These are phyloP conservation scores for Dicycla oo DNA, from an alignment of 2,888 invertebrate species.

Conservation along the genomic window DNA sequence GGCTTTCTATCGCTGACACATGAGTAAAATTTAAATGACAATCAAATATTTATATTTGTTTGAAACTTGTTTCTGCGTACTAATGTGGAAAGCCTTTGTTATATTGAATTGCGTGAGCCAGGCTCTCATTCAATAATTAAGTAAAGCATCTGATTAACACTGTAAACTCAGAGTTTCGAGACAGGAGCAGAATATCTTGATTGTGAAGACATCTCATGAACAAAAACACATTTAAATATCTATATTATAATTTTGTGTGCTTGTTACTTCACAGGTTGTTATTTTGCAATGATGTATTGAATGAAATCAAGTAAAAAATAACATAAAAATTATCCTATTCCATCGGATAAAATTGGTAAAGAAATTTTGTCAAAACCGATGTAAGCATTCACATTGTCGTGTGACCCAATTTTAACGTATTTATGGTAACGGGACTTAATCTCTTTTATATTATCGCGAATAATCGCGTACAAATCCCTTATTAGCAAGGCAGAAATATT, in stretches of 20 bases:
- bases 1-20: constrained; percentile 78
- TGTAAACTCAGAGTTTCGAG: constrained; percentile 25
- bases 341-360: constrained; percentile 50
- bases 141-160: constrained; percentile 53
- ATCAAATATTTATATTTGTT: constrained; percentile 78
- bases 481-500: constrained; percentile 76
- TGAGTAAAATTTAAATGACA: constrained; percentile 80
- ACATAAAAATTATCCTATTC: constrained; percentile 30
- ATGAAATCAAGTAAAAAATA: constrained; percentile 21
- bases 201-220: constrained; percentile 27
- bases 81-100: constrained; percentile 56
- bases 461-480: constrained; percentile 84
- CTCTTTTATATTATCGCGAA: constrained; percentile 83
- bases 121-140: constrained; percentile 51
- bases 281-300: not conserved
- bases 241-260: not conserved
- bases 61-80: constrained; percentile 67
- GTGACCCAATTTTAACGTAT: constrained; percentile 74
- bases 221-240: constrained; percentile 30
- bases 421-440: constrained; percentile 81
- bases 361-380: constrained; percentile 60
- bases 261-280: not conserved
- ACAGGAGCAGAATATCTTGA: constrained; percentile 46
- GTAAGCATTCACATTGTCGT: constrained; percentile 61
- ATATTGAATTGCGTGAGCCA: constrained; percentile 52